phyloP scores from a whole-genome alignment of 2,113 vertebrate species.

The Seriola dumerili region DNA sequence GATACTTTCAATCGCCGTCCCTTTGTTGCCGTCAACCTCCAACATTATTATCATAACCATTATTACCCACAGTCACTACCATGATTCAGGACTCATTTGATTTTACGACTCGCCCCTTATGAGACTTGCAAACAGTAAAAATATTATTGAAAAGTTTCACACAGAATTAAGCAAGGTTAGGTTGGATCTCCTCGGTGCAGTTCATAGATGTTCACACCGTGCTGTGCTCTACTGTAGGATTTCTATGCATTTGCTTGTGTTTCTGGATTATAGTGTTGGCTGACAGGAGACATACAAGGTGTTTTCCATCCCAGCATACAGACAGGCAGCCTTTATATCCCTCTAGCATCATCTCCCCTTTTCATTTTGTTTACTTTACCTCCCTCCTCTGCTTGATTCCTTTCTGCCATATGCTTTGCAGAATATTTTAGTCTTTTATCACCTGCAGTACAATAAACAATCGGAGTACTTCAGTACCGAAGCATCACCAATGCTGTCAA shows the following conservation, averaged over 20 bases:
- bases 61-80: slow-evolving; percentile 58
- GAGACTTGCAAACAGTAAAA: slow-evolving; percentile 75
- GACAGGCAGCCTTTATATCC: slow-evolving; percentile 22
- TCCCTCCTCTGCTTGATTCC: slow-evolving; percentile 45
- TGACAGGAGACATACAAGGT: slow-evolving; percentile 35
- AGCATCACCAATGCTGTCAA: slow-evolving; percentile 37
- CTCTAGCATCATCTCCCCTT: slow-evolving; percentile 27
- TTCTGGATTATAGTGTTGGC: slow-evolving; percentile 36
- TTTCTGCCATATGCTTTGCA: slow-evolving; percentile 47
- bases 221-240: neutral
- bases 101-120: slow-evolving; percentile 62
- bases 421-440: slow-evolving; percentile 53
- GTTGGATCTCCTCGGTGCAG: slow-evolving; percentile 37
- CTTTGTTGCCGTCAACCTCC: slow-evolving; percentile 73
- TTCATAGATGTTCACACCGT: neutral
- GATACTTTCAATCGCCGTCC: slow-evolving; percentile 76
- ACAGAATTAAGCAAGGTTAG: slow-evolving; percentile 48
- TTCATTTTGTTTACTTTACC: slow-evolving; percentile 44
- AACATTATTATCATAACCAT: slow-evolving; percentile 65
- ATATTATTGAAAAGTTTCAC: slow-evolving; percentile 77
- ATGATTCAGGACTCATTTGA: slow-evolving; percentile 63
- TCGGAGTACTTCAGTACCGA: slow-evolving; percentile 21
- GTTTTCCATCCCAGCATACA: slow-evolving; percentile 22
- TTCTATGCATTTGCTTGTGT: slow-evolving; percentile 27
- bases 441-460: slow-evolving; percentile 42